Evolutionary conservation across 1,140 invertebrate genomes (phyloP).

Genomic region (Drosophila miranda): DNA sequence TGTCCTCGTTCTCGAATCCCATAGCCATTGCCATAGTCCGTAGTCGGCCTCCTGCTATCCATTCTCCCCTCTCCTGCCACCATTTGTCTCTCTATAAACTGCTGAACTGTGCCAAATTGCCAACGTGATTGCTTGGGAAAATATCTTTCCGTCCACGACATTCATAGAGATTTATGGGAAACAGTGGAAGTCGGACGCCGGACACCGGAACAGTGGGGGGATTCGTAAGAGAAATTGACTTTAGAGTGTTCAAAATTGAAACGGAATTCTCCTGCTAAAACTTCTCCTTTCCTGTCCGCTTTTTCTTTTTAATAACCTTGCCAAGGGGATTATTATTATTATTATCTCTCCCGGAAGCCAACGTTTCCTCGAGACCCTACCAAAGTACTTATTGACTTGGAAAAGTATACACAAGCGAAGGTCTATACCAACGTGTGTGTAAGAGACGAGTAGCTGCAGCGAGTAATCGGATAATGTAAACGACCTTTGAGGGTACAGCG

Average conservation of each 20-base stretch:
- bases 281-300: slow-evolving; percentile 29
- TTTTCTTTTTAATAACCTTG: slow-evolving; percentile 8
- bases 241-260: slow-evolving; percentile 42
- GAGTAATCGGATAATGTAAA: too few relatives aligned
- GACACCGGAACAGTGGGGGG: slow-evolving; percentile 2
- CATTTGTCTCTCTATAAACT: slow-evolving; percentile 52
- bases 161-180: slow-evolving; percentile 56
- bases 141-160: slow-evolving; percentile 43
- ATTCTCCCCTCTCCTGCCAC: slow-evolving; percentile 1
- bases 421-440: too few relatives aligned
- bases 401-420: too few relatives aligned
- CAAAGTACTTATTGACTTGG: too few relatives aligned
- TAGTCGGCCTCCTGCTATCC: slow-evolving; percentile 10
- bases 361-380: too few relatives aligned
- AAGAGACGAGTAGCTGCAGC: too few relatives aligned
- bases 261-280: slow-evolving; percentile 5
- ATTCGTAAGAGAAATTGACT: slow-evolving; percentile 37
- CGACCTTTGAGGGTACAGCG: too few relatives aligned
- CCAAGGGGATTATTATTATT: too few relatives aligned
- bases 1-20: slow-evolving; percentile 39
- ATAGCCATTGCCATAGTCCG: slow-evolving; percentile 4
- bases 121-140: slow-evolving; percentile 65
- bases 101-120: slow-evolving; percentile 73
- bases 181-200: slow-evolving; percentile 25
- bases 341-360: too few relatives aligned